These are phyloP conservation scores for Amazona ochrocephala DNA, from an alignment of 2,797 vertebrate genomes.

Conservation along the genomic window DNA sequence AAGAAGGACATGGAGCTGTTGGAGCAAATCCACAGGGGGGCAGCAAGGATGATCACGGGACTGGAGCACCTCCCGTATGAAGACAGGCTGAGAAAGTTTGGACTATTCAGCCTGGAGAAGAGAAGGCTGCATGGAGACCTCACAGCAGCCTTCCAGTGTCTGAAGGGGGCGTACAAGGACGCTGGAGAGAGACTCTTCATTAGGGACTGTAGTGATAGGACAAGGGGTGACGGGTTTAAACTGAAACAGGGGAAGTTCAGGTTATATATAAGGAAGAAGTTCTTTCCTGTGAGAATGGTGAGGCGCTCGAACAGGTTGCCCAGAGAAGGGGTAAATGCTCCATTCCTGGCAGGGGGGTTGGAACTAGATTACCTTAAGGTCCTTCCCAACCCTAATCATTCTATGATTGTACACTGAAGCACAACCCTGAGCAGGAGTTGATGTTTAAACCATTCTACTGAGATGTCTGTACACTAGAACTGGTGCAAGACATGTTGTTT, in stretches of 20 bases:
- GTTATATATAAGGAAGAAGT: background rate
- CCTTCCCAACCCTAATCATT: background rate
- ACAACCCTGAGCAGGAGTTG: background rate
- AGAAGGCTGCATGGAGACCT: background rate
- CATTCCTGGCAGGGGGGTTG: background rate
- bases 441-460: background rate
- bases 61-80: background rate
- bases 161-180: background rate
- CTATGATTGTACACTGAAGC: background rate
- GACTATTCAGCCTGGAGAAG: background rate
- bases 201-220: background rate
- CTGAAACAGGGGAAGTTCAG: background rate
- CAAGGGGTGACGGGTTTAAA: background rate
- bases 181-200: background rate
- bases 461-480: background rate
- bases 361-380: background rate
- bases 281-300: background rate
- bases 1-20: background rate
- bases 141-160: background rate
- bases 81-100: background rate
- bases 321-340: background rate
- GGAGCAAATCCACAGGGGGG: background rate
- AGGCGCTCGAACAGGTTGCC: background rate
- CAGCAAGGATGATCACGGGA: background rate
- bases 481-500: background rate